Evolutionary conservation across 2,888 invertebrate genomes (phyloP), one percentile per base, ranked within the genome.

Genomic region (Acrobasis consociella): DNA sequence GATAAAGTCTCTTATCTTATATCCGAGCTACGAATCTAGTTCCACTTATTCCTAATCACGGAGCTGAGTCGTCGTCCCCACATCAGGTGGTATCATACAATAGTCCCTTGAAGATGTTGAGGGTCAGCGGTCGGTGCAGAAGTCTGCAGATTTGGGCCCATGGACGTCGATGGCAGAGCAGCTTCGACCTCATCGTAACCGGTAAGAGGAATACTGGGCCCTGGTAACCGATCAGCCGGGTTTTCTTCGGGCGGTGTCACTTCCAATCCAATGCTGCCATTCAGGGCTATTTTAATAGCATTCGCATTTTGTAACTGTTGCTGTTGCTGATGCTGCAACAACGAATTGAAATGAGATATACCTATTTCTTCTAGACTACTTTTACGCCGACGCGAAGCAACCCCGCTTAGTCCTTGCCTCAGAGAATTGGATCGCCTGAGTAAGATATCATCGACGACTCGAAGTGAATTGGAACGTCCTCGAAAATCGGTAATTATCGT

Each of bases 41-140:
- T 94, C 95, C 95, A 95, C 86, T 94, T 95, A 82, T 95, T 96
- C 85, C 95, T 94, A 77, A 94, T 90, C 73, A 95, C 95, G 88
- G 96, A 95, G 93, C 96, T 95, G 89, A 96, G 94, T 93, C 97
- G 95, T 90, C 96, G 96, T 94, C 97, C 96, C 97, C 97, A 97
- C 97, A 97, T 97, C 69, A 97, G 96, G 95, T 97, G 95, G 94
- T 97, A 97, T 97, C 97, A 97, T 97, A 97, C 97, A 90, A 97
- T 97, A 82, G 97, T 97, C 73, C 97, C 97, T 89, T 97, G 97
- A 67, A 97, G 91, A 80, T 96, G 96, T 82, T 96, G 96, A 16
- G 96, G 94, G 78, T 95, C 95, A 22, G 90, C 88, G 42, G 91
- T 78, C 9, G 87, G 80, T 11, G 85, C 75, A 10, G 89, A 83